Base-by-base conservation (phyloP, 2,888 invertebrate species). In the Lithophane leautieri region DNA sequence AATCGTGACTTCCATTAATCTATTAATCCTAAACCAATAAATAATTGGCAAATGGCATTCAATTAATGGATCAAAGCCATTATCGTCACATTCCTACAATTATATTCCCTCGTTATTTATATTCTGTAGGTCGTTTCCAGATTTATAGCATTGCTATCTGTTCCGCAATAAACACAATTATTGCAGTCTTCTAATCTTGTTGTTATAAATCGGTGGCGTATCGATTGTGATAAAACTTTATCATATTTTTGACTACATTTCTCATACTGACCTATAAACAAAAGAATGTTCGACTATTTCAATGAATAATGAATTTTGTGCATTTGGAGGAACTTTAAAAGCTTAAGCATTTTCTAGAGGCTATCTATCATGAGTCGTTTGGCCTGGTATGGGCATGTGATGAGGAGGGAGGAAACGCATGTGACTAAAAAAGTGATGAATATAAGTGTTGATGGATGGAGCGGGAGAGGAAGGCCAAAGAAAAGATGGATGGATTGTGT, bases 91-190 rank as follows among this genome's bases (percentile, higher is more conserved):
- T 72, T 72, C 61, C 7, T 72, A 56, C 14, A 50, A 72, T 61
- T 66, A 56, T 42, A 67, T 72, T 28, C 52, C 12, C 66, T 72
- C 54, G 47, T 72, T 72, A 78, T 72, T 70, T 63, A 42, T 73
- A 11, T 74, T 63, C 60, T 68, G 60, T 71, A 78, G 79, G 66
- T 67, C 42, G 4, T 56, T 68, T 63, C 4, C 44, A 79, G 52
- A 73, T 79, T 79, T 54, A 69, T 60, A 22, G 54, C 68, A 42
- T 65, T 54, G 12, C 34, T 79, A 62, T 73, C 63, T 62, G 42
- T 78, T 62, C n/a, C n/a, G 61, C 54, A 62, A 78, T 71, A 56
- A 78, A 78, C 22, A 62, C 14, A 52, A 68, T 79, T 67, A 68
- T 69, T 60, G 58, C 52, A 52, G 8, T 68, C 56, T 28, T 16